phyloP scores from a whole-genome alignment of 2,113 vertebrate genomes.

The Trogon melanurus region DNA sequence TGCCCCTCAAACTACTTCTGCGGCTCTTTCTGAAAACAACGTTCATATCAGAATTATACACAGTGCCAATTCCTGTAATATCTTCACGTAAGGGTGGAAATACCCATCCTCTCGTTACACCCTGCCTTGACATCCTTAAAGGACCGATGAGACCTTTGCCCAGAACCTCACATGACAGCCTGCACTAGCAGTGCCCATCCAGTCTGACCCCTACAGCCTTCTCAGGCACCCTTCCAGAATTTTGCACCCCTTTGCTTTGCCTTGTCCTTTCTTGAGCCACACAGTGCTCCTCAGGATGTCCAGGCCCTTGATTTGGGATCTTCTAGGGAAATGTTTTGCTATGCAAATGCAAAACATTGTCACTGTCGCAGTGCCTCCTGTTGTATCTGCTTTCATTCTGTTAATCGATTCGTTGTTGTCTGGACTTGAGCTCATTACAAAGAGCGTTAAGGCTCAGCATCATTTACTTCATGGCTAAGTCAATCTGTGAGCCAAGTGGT shows the following conservation, averaged over 20 bases:
- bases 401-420: slow-evolving; percentile 42
- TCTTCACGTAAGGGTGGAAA: neutral
- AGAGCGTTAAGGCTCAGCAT: slow-evolving; percentile 4
- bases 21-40: neutral
- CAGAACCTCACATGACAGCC: neutral
- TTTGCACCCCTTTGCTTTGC: neutral
- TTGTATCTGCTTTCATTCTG: neutral
- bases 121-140: neutral
- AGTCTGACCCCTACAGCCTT: fast-evolving
- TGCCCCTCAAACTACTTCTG: neutral
- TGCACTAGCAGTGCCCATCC: neutral
- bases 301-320: neutral
- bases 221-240: neutral
- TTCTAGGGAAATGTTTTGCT: neutral
- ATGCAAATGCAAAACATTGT: neutral
- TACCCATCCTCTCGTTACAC: neutral
- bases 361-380: neutral
- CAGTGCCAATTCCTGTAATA: neutral
- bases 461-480: slow-evolving; percentile 12
- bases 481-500: neutral
- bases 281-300: neutral
- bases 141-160: neutral
- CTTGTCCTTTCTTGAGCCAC: neutral
- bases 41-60: fast-evolving
- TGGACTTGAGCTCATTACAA: slow-evolving; percentile 50